Base-by-base conservation (phyloP, 2,113 vertebrate genomes). In the Hystrix brachyura region DNA sequence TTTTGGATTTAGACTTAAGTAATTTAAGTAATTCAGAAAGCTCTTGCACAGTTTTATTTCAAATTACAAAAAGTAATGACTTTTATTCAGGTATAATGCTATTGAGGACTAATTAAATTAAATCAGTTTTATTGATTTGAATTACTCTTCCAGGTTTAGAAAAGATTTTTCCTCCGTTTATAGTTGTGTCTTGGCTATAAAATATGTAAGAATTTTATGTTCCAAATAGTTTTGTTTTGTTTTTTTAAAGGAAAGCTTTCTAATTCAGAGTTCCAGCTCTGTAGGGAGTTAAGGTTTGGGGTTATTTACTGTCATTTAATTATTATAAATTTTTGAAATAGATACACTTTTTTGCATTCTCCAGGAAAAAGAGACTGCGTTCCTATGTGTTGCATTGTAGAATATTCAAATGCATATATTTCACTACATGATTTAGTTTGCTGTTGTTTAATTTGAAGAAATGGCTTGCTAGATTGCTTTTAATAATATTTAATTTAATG, bases 351-450 rank as follows among this genome's bases (percentile, higher is more conserved):
- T 97, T 96, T 97, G 60, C 95, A 97, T 98, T 3, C 82, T 32
- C 85, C 62, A 91, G 46, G 15, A 91, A 95, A 97, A 96, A 81
- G 97, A 97, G 94, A 87, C 94, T 96, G 7, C 85, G 46, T 90
- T 98, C 85, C 87, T 96, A 87, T 85, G n/a, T 95, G 51, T 98
- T 97, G 96, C 46, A 97, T 85, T 97, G 91, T 90, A 76, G 83
- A 97, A 1, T 94, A 92, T 48, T 95, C 81, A 76, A 72, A 76
- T 7, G 13, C 7, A 29, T 29, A 17, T 29, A 98, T 97, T 97
- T 72, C 57, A 98, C 92, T 98, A 97, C 4, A 19, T 53, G 0
- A 89, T 89, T 97, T 93, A 65, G 6, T 59, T 85, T 88, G 17
- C 27, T 82, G 10, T n/a, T 85, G 1, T 29, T 64, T 89, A 86